Conservation (phyloP, 2,113 vertebrate genomes). For the Strix uralensis region DNA sequence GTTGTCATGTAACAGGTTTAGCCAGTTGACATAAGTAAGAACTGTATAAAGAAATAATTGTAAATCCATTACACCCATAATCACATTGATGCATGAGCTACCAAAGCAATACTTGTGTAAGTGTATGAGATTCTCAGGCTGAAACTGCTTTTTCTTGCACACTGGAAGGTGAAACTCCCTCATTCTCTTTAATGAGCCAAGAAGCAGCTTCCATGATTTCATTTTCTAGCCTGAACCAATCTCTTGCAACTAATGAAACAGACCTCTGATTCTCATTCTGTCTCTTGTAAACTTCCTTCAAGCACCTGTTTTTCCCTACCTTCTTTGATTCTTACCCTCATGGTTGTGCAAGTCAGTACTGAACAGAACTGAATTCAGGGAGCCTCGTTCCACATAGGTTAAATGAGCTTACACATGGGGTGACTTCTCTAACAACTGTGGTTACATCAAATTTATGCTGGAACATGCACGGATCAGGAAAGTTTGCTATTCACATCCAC, state of each 20-base stretch:
- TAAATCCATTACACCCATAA: background rate
- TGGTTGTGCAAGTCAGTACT: background rate
- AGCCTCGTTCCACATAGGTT: background rate
- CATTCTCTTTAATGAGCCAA: background rate
- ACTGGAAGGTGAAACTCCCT: background rate
- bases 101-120: background rate
- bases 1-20: background rate
- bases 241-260: background rate
- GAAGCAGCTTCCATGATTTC: background rate
- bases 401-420: background rate
- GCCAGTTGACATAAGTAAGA: background rate
- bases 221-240: background rate
- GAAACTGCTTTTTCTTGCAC: background rate
- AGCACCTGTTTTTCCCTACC: background rate
- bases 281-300: background rate
- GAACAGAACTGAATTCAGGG: background rate
- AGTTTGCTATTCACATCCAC: background rate
- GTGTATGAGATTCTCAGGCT: background rate
- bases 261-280: background rate
- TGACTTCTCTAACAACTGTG: background rate
- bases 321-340: background rate
- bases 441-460: background rate
- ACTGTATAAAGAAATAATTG: background rate
- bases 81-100: background rate
- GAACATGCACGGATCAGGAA: background rate